phyloP scores from a whole-genome alignment of 2,113 vertebrate species.

The Xenopus laevis region DNA sequence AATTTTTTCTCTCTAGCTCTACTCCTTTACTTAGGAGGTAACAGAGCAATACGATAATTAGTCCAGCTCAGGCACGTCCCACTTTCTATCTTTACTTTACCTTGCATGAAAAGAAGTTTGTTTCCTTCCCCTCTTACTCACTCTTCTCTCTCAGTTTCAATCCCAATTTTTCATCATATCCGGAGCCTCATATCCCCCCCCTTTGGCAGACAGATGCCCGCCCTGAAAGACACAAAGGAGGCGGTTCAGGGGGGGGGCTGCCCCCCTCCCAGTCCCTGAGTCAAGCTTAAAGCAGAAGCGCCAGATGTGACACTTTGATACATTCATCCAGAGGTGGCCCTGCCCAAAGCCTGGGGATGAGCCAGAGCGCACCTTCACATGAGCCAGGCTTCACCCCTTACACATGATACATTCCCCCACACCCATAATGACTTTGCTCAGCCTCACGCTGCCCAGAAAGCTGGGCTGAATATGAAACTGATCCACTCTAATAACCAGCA shows the following conservation, averaged over 20 bases:
- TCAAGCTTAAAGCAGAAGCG: conserved; percentile 46
- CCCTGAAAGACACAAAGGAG: conserved; percentile 46
- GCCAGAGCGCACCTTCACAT: too few relatives aligned
- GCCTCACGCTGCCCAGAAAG: too few relatives aligned
- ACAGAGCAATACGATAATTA: background rate
- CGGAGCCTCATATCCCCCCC: conserved; percentile 66
- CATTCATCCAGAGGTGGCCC: too few relatives aligned
- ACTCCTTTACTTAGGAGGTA: too few relatives aligned
- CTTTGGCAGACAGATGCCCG: conserved; percentile 48
- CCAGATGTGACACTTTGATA: background rate
- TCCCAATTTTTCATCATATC: conserved; percentile 75
- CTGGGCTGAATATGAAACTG: too few relatives aligned
- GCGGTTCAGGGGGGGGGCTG: conserved; percentile 36
- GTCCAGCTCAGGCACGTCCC: background rate
- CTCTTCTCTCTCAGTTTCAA: conserved; percentile 50
- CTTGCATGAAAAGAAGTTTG: conserved; percentile 21
- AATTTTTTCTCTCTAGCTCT: too few relatives aligned
- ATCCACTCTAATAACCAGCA: too few relatives aligned
- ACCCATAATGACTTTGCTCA: too few relatives aligned
- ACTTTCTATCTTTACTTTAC: background rate
- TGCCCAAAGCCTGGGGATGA: too few relatives aligned
- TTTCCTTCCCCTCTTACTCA: conserved; percentile 7
- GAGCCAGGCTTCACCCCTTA: too few relatives aligned
- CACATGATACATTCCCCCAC: too few relatives aligned
- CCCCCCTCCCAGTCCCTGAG: background rate